Conservation (phyloP, 2,113 vertebrate genomes). For the Geococcyx californianus region DNA sequence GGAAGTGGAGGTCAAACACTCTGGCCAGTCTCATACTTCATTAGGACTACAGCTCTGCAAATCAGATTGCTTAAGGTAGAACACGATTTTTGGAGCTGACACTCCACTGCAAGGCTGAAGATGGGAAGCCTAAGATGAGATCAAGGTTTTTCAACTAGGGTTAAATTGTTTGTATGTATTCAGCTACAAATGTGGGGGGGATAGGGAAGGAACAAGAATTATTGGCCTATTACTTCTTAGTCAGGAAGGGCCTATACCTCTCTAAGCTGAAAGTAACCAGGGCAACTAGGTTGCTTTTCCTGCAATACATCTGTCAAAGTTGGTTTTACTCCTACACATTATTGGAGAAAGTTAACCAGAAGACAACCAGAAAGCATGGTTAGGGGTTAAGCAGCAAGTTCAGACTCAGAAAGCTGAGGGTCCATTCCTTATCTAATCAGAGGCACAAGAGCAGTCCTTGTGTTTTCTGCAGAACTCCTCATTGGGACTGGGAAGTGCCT, state of each 20-base stretch:
- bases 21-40: neutral
- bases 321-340: neutral
- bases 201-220: neutral
- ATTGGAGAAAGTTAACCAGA: neutral
- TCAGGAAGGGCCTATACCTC: neutral
- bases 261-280: neutral
- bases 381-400: neutral
- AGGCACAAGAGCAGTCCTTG: rapidly evolving
- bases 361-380: neutral
- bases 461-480: neutral
- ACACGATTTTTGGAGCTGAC: neutral
- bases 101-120: neutral
- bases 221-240: neutral
- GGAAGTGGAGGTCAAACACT: neutral
- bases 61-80: neutral
- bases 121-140: neutral
- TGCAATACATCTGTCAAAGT: neutral
- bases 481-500: neutral
- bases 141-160: neutral
- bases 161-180: neutral
- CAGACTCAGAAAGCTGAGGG: neutral
- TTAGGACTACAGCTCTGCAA: neutral
- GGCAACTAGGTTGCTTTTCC: neutral
- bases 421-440: neutral
- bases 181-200: neutral